Percentiles rank a stretch among this genome's conserved stretches.
Conservation (phyloP, 2,888 invertebrate genomes). For the Caenorhabditis panamensis region DNA sequence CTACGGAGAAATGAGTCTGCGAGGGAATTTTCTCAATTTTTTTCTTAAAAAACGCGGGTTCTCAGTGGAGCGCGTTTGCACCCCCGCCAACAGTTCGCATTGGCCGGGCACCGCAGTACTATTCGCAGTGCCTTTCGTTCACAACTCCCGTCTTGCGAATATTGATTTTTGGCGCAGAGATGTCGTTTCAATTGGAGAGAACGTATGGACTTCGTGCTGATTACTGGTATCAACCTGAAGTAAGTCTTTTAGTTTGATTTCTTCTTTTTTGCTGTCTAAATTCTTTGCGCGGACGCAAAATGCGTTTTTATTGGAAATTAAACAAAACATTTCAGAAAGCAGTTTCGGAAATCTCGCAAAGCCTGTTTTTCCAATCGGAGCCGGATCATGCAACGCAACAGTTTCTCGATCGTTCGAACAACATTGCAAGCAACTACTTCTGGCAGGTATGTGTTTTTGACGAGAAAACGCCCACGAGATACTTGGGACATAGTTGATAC, state of each 20-base stretch:
- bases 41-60: not conserved
- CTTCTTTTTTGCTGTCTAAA: too few species aligned
- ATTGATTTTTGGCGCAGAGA: conserved; percentile 17
- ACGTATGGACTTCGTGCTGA: conserved; percentile 45
- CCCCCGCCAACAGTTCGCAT: conserved; percentile 1
- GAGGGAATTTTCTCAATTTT: not conserved
- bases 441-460: conserved; percentile 68
- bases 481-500: too few species aligned
- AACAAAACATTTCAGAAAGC: conserved; percentile 33
- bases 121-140: not conserved
- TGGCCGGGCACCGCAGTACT: not conserved
- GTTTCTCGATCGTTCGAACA: conserved; percentile 69
- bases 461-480: too few species aligned
- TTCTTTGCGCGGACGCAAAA: too few species aligned
- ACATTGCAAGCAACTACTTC: conserved; percentile 63
- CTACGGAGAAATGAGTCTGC: too few species aligned
- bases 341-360: conserved; percentile 10
- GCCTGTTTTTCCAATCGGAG: conserved; percentile 29
- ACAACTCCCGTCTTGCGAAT: not conserved
- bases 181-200: conserved; percentile 43
- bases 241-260: not conserved
- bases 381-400: conserved; percentile 65
- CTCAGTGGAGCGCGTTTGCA: conserved; percentile 5
- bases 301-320: too few species aligned
- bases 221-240: conserved; percentile 58